Evolutionary conservation across 2,113 vertebrate species (phyloP).

Genomic region (Helogale parvula): DNA sequence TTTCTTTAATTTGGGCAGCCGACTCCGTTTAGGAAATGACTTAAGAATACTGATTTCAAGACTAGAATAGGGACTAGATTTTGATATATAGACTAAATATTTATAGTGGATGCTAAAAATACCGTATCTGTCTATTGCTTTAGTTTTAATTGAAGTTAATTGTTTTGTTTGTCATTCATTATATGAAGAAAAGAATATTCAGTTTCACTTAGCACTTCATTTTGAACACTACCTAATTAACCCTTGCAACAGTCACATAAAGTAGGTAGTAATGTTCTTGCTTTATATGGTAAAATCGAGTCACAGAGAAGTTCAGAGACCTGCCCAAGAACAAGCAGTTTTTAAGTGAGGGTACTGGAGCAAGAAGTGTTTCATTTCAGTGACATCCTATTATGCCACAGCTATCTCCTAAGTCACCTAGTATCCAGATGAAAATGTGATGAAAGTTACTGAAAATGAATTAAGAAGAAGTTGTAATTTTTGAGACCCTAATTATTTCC

Average conservation of each 20-base stretch:
- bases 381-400: background rate
- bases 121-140: background rate
- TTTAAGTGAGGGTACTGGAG: background rate
- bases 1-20: background rate
- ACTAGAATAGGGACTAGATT: background rate
- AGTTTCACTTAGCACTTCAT: background rate
- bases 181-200: background rate
- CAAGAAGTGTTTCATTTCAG: background rate
- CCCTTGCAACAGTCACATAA: background rate
- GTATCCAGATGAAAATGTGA: background rate
- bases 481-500: background rate
- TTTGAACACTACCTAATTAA: background rate
- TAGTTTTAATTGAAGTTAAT: background rate
- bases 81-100: background rate
- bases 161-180: background rate
- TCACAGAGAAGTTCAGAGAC: background rate
- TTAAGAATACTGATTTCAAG: background rate
- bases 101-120: background rate
- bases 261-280: background rate
- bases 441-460: background rate
- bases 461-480: background rate
- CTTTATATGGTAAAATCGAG: background rate
- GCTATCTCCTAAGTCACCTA: background rate
- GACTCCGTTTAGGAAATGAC: background rate
- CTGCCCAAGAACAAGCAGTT: background rate